phyloP scores from a whole-genome alignment of 2,797 vertebrate genomes.

The Girardinus metallicus region DNA sequence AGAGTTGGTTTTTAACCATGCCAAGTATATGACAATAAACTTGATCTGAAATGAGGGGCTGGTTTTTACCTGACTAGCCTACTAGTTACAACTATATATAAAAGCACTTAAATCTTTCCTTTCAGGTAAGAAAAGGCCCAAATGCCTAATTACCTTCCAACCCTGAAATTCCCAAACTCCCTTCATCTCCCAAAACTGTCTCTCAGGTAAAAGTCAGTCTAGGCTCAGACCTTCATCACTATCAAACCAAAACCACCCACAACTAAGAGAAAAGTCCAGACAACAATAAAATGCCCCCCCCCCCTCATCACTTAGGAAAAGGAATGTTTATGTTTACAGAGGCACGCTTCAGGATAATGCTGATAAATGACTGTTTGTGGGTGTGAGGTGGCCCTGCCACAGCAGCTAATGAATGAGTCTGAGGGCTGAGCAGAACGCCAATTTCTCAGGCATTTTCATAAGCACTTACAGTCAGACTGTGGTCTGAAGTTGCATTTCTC shows the following conservation, averaged over 20 bases:
- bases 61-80: not conserved
- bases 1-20: no score
- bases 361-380: slow-evolving; percentile 44
- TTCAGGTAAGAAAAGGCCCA: not conserved
- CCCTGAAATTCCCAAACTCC: not conserved
- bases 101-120: not conserved
- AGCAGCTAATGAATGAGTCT: slow-evolving; percentile 59
- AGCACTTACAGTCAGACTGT: slow-evolving; percentile 58
- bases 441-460: slow-evolving; percentile 69
- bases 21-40: no score
- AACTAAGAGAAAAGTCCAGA: slow-evolving; percentile 16
- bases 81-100: not conserved
- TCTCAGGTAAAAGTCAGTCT: slow-evolving; percentile 38
- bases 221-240: slow-evolving; percentile 44
- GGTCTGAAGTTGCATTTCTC: slow-evolving; percentile 67
- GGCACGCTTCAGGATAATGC: slow-evolving; percentile 25
- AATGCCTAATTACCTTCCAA: not conserved
- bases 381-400: slow-evolving; percentile 41
- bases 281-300: slow-evolving; percentile 17
- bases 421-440: slow-evolving; percentile 36
- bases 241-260: slow-evolving; percentile 51
- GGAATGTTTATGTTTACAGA: slow-evolving; percentile 39
- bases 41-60: no score
- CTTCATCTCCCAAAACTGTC: not conserved
- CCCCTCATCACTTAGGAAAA: slow-evolving; percentile 9